Base-by-base conservation (phyloP, 2,797 vertebrate species). In the Craterocephalus amniculus region DNA sequence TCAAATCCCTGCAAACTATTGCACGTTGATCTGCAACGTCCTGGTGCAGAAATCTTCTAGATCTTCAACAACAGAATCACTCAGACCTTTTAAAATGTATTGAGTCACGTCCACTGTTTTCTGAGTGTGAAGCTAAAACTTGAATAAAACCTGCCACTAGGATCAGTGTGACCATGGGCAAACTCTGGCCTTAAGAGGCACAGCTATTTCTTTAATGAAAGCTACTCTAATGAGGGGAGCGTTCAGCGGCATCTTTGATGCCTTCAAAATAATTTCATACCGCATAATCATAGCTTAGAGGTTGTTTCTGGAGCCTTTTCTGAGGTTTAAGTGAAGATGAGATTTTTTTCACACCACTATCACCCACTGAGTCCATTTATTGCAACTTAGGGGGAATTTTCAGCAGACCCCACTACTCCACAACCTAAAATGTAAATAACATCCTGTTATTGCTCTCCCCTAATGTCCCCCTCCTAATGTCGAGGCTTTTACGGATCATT, bases 211-310 rank as follows among this genome's bases (percentile, higher is more conserved):
- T 67, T 78, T 80, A 71, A 79, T 73, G 67, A 80, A 85, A 70
- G 73, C 70, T 43, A 0, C 64, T 70, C 49, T 85, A 85, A 88
- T 76, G 78, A 87, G n/a, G 64, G 56, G 24, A 22, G 54, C 26
- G 20, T 77, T 65, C 16, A 35, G 67, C 27, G 38, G 52, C 54
- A 62, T 83, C 61, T 84, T 84, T 87, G 73, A 88, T 76, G 71
- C 63, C 34, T 76, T 70, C 13, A 45, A 22, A 77, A 68, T 74
- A 22, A 78, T 43, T 71, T 79, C 20, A 69, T 52, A 32, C 16
- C 32, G 27, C n/a, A 48, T 75, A 64, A 76, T 73, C 70, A 79
- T 63, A 76, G 69, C 82, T 66, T 56, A 8, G 63, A 70, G 63
- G 65, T 31, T 63, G 27, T 78, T 69, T 74, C 62, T 70, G 65